Percentiles rank a stretch among this genome's conserved stretches.
Conservation (phyloP, 2,113 vertebrate genomes). For the Paralichthys olivaceus region DNA sequence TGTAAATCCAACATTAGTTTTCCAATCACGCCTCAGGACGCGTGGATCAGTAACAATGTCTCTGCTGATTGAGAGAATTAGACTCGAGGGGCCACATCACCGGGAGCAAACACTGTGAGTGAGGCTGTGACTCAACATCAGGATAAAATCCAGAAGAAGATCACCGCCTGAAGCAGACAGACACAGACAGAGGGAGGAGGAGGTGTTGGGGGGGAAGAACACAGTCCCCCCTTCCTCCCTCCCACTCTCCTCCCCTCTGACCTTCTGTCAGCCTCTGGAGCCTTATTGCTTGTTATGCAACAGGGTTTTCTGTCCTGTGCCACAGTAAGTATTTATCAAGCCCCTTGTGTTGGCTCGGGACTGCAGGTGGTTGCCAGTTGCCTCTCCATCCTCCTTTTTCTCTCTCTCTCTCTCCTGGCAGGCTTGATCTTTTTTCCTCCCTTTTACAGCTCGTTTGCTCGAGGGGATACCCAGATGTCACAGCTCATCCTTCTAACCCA, state of each 20-base stretch:
- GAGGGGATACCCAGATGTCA: conserved; percentile 35
- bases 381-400: conserved; percentile 15
- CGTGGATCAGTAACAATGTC: not conserved
- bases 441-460: conserved; percentile 29
- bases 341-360: conserved; percentile 46
- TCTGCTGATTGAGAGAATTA: not conserved
- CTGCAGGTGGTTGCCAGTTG: conserved; percentile 41
- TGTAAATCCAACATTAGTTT: not conserved
- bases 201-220: not conserved
- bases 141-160: conserved; percentile 32
- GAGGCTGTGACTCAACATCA: conserved; percentile 46
- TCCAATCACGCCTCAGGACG: not conserved
- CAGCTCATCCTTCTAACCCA: conserved; percentile 14
- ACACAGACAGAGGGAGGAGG: not conserved
- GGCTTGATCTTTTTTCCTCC: conserved; percentile 43
- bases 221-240: not conserved
- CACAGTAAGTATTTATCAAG: conserved; percentile 69
- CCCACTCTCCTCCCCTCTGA: conserved; percentile 3
- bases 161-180: conserved; percentile 22
- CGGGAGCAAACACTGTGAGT: not conserved
- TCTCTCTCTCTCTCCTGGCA: conserved; percentile 19
- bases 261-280: conserved; percentile 18
- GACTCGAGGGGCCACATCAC: not conserved
- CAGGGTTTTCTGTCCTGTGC: conserved; percentile 53
- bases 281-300: conserved; percentile 52